Base-by-base conservation (phyloP, 2,113 vertebrate genomes). In the Rhombomys opimus region DNA sequence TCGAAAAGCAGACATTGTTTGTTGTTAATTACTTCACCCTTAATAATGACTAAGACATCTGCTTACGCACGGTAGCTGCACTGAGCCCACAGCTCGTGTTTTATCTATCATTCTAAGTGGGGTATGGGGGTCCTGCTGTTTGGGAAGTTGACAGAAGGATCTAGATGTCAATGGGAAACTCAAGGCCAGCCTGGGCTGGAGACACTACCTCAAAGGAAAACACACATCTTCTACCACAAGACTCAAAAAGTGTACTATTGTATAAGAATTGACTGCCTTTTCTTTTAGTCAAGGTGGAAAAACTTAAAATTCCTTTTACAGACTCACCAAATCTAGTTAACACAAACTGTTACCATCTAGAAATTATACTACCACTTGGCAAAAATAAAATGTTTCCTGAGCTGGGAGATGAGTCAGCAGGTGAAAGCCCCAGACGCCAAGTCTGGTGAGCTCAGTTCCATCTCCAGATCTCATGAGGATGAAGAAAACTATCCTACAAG, bases 271-370 rank as follows among this genome's bases (percentile, higher is more conserved):
- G 10, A 75, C 0, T 41, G 61, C 18, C 61, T 78, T 89, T 89
- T 59, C 54, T 78, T 89, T 89, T 59, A 75, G 41, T 88, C 3
- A 90, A 17, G 6, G 72, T 73, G 67, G 67, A 38, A 73, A 82
- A 52, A 11, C 85, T 77, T 35, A 63, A 89, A 93, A 92, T 89
- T 95, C 23, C 54, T 94, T 87, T 96, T 89, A 82, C 65, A 93
- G 65, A 94, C 72, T 65, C 27, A 70, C 15, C n/a, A 90, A 20
- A 68, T 67, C 52, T 87, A 91, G 59, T 50, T 59, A 81, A 23
- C 46, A 91, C 12, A 82, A 96, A 97, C 80, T 68, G 22, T n/a
- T 95, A 61, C 35, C 59, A 77, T 38, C 41, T 76, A 72, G 22
- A 94, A 93, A 80, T 78, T 90, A 82, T 0, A 96, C 65, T 52